These are phyloP conservation scores for Flexamia atlantica DNA, from an alignment of 2,888 invertebrate genomes.

Conservation along the genomic window DNA sequence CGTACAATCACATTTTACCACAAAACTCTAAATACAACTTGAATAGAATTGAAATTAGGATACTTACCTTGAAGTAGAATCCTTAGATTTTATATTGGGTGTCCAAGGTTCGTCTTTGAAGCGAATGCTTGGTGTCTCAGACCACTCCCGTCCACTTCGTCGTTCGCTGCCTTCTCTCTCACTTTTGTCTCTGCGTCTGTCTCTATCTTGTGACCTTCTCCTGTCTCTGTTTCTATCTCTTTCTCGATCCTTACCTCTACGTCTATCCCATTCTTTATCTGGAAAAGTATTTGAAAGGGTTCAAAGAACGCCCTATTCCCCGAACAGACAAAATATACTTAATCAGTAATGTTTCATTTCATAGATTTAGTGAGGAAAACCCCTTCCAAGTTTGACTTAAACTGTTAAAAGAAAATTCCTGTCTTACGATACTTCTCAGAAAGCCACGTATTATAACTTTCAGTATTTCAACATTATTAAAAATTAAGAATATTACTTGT, in stretches of 20 bases:
- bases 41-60: background rate
- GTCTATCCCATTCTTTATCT: conserved; percentile 70
- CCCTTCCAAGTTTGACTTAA: too few species aligned
- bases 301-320: too few species aligned
- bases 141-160: conserved; percentile 65
- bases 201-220: conserved; percentile 67
- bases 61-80: conserved; percentile 79
- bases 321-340: too few species aligned
- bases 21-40: too few species aligned
- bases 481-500: too few species aligned
- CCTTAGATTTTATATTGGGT: conserved; percentile 82
- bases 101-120: conserved; percentile 93
- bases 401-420: too few species aligned
- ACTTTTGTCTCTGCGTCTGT: conserved; percentile 70
- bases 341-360: too few species aligned
- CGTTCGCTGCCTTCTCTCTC: conserved; percentile 67
- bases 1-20: too few species aligned
- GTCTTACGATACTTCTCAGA: too few species aligned
- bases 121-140: conserved; percentile 76
- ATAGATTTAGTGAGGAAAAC: too few species aligned
- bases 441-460: too few species aligned
- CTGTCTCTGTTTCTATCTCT: conserved; percentile 70
- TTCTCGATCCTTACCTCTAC: conserved; percentile 72
- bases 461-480: too few species aligned
- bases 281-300: conserved; percentile 31